phyloP scores from a whole-genome alignment of 1,140 invertebrate species.

The Doryteuthis pealeii region DNA sequence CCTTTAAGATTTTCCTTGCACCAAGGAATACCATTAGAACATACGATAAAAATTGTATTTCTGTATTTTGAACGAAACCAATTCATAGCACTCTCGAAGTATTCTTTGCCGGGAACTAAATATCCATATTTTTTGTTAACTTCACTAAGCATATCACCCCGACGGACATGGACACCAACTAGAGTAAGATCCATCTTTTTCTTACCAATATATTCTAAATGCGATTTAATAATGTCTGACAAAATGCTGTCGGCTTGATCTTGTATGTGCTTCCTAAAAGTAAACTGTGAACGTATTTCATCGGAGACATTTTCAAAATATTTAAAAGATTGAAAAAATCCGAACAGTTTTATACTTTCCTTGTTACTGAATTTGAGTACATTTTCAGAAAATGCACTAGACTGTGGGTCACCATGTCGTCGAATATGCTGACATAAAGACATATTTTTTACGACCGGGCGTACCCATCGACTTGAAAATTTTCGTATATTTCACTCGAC shows the following conservation, averaged over 20 bases:
- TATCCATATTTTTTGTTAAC: conserved; percentile 22
- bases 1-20: conserved; percentile 19
- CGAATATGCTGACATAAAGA: too few relatives aligned
- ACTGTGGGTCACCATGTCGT: too few relatives aligned
- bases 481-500: too few relatives aligned
- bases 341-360: too few relatives aligned
- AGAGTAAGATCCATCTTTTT: conserved; percentile 2
- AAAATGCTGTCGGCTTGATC: conserved; percentile 18
- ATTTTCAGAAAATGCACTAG: too few relatives aligned
- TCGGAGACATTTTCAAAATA: conserved; percentile 25
- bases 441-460: too few relatives aligned
- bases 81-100: conserved; percentile 29
- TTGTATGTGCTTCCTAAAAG: conserved; percentile 19
- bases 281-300: conserved; percentile 25
- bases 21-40: conserved; percentile 28
- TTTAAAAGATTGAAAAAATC: conserved; percentile 31
- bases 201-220: too few relatives aligned
- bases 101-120: conserved; percentile 25
- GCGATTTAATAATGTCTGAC: conserved; percentile 1
- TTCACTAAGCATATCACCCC: conserved; percentile 35
- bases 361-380: too few relatives aligned
- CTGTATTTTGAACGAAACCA: conserved; percentile 26
- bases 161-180: conserved; percentile 31
- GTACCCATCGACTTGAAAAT: too few relatives aligned
- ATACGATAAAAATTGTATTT: conserved; percentile 28